Base-by-base conservation (phyloP, 2,888 invertebrate species). In the Scaeva pyrastri region DNA sequence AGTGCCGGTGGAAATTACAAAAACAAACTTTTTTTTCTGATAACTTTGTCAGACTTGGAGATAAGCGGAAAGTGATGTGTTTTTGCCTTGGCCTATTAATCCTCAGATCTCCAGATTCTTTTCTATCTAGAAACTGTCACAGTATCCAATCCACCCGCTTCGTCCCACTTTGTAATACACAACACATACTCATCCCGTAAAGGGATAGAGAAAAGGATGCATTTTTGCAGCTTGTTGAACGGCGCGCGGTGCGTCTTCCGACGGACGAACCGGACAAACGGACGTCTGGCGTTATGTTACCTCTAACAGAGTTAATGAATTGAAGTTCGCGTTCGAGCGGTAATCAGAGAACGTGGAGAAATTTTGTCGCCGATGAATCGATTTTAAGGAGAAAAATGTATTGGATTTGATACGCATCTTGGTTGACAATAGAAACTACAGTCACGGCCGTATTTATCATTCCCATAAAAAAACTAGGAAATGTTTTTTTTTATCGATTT, bases 341-440 rank as follows among this genome's bases (percentile, higher is more conserved):
- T 88, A 88, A 88, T 88, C 88, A 83, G 45, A 64, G 74, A 78
- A 88, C 89, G 89, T 89, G 89, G 76, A 89, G 83, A 88, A 88
- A 89, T 89, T 89, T 89, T 89, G 88, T 88, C 89, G 88, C 88
- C 88, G 88, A 88, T 88, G 87, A 87, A 88, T 88, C 88, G 88
- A 88, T 88, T 88, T 88, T 78, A 66, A 26, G 26, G 26, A 64
- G 45, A 26, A 64, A 64, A 64, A 45, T 45, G 45, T 16, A 45
- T 31, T 45, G 16, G 16, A 64, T 6, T n/a, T 16, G 26, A 31
- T 31, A 31, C n/a, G 12, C 6, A n/a, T 58, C 58, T 36, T 39
- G 21, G 14, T 7, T 39, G 39, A 14, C 3, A 39, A 60, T 21
- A 39, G 3, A 16, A n/a, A n/a, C n/a, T 36, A 1, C 4, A 60